Evolutionary conservation across 2,797 vertebrate species (phyloP), one percentile per base, ranked within the genome.

Genomic region (Glyptemys insculpta): DNA sequence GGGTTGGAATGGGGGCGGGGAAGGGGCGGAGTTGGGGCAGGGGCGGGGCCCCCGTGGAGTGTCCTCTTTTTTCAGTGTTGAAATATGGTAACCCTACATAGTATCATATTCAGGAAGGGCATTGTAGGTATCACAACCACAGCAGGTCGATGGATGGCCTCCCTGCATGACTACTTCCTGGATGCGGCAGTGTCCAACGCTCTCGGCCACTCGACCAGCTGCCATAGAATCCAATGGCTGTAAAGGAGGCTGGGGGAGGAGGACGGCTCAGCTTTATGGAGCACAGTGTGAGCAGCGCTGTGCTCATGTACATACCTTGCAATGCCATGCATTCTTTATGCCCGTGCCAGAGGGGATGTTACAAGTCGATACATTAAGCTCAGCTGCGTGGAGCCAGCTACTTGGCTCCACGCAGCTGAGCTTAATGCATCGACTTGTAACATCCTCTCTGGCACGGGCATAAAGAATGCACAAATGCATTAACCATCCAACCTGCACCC

Each of bases 131-230:
- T 37, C 34, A 19, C 34, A 11, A 62, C 19, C 37, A 47, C 14
- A 8, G 21, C 23, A 44, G 41, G 41, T 44, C 12, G 12, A 27
- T 15, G 41, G 25, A 25, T 76, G 41, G 41, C 23, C 25, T 44
- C 65, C 41, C 19, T 44, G 72, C 72, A 27, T 44, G 25, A 41
- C 25, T 29, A 7, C 37, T 57, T 56, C 41, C 37, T 11, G 80
- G 15, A 29, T 25, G 15, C 5, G 5, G 27, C 15, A 8, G 54
- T 4, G 2, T 44, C 41, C 4, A 10, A 29, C 1, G 81, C 9
- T 31, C 81, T 31, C 6, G 10, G 54, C 81, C 10, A 23, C 18
- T n/a, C 6, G 18, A 18, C n/a, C 15, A 27, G 76, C 29, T 6
- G 14, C 6, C 37, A 53, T 10, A 15, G 52, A 29, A 18, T 15